Evolutionary conservation across 1,140 invertebrate species (phyloP), one percentile per base, ranked within the genome.

Genomic region (Ganaspis sp.): DNA sequence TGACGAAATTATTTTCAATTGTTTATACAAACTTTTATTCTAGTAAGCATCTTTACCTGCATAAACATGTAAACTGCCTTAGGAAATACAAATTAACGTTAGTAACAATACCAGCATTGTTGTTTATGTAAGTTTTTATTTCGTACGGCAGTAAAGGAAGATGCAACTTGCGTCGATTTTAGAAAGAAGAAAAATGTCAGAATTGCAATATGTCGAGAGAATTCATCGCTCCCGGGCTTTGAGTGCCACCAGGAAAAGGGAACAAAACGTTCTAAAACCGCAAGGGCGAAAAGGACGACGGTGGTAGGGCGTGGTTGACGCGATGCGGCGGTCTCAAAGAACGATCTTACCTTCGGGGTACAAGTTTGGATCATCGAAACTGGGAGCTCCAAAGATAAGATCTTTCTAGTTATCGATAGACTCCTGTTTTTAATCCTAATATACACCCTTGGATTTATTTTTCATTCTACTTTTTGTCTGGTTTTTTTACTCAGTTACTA

Each of bases 381-480:
- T 88, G 87, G 87, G 75, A 88, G 87, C 87, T 74, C 77, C 19
- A 29, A 53, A 87, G 87, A 88, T 88, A 88, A 88, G 87, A 88
- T 88, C 87, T 85, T 85, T 75, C 85, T 87, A 87, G 87, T 88
- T 88, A 87, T 88, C 87, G 85, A 81, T 78, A 80, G 84, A 87
- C 87, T 88, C 87, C 87, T 70, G 87, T 85, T 85, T 76, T 84
- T 75, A 70, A 83, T 79, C 58, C 21, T 26, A 21, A 64, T 64
- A 12, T 64, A 64, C 58, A 29, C 23, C 11, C n/a, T n/a, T 8
- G 11, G 8, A 64, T 11, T 64, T 29, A n/a, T 29, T 29, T 29
- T 17, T 53, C 15, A 19, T 12, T 0, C 26, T 26, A 12, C 9
- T 26, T 26, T 26, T 26, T 12, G n/a, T 15, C n/a, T 45, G 15